phyloP scores from a whole-genome alignment of 2,113 vertebrate species.

The Monarcha castaneiventris region DNA sequence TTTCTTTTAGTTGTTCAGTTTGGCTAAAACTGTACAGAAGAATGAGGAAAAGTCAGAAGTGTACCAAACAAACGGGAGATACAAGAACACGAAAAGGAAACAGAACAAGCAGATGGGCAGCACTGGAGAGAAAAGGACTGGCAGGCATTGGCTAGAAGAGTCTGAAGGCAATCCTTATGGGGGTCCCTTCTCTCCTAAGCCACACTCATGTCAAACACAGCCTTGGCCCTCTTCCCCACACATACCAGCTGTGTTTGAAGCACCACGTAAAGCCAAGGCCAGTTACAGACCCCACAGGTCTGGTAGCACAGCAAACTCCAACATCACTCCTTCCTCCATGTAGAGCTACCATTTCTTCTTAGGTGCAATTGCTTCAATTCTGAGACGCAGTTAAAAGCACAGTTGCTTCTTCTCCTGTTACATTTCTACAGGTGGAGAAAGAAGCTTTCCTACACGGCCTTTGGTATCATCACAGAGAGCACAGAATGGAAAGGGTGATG shows the following conservation, averaged over 20 bases:
- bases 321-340: neutral
- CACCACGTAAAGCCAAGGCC: neutral
- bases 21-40: neutral
- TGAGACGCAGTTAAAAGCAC: neutral
- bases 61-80: rapidly evolving
- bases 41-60: neutral
- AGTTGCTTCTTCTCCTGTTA: neutral
- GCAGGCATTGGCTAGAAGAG: neutral
- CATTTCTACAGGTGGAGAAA: neutral
- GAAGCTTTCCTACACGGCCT: neutral
- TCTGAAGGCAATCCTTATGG: neutral
- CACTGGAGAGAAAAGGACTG: neutral
- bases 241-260: neutral
- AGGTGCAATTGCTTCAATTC: neutral
- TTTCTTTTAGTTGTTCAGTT: neutral
- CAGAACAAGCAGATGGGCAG: neutral
- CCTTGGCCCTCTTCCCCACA: neutral
- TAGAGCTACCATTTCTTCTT: neutral
- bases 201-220: rapidly evolving
- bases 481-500: neutral
- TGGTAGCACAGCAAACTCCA: neutral
- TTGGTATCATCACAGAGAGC: neutral
- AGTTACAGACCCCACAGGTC: neutral
- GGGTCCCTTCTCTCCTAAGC: neutral
- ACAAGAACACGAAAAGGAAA: neutral